Conservation (phyloP, 2,888 invertebrate species). For the Empis livida region DNA sequence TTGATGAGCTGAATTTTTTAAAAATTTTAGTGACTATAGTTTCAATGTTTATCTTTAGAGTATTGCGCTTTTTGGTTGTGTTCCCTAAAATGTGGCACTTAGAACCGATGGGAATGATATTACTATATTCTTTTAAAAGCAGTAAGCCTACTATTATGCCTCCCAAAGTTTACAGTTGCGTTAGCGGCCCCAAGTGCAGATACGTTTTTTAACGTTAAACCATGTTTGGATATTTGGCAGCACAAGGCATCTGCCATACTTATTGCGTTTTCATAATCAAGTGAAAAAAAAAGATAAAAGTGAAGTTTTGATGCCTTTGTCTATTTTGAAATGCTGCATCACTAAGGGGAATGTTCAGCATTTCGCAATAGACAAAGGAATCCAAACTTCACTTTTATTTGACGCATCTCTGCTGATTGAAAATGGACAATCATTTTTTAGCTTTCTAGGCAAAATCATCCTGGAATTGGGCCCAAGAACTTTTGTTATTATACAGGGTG, state of each 20-base stretch:
- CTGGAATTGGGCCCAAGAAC: background rate
- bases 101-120: constrained; percentile 1
- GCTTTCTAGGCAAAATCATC: background rate
- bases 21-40: constrained; percentile 1
- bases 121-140: background rate
- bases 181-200: constrained; percentile 2
- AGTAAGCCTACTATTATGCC: constrained; percentile 1
- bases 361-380: too few relatives aligned
- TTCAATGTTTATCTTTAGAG: background rate
- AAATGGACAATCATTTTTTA: constrained; percentile 1
- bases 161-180: constrained; percentile 1
- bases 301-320: constrained; percentile 1
- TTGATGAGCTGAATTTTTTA: constrained; percentile 1
- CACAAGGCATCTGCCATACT: background rate
- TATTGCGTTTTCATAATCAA: constrained; percentile 1
- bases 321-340: background rate
- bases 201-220: constrained; percentile 1
- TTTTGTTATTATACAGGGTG: constrained; percentile 1
- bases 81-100: background rate
- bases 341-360: constrained; percentile 2
- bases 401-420: constrained; percentile 1
- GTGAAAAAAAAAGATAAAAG: constrained; percentile 1
- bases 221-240: background rate
- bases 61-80: background rate
- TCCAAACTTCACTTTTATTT: constrained; percentile 1